A percentile compares a stretch with the other conserved stretches of the same genome.
Evolutionary conservation across 2,113 vertebrate species (phyloP).

Genomic region (Holacanthus passer): DNA sequence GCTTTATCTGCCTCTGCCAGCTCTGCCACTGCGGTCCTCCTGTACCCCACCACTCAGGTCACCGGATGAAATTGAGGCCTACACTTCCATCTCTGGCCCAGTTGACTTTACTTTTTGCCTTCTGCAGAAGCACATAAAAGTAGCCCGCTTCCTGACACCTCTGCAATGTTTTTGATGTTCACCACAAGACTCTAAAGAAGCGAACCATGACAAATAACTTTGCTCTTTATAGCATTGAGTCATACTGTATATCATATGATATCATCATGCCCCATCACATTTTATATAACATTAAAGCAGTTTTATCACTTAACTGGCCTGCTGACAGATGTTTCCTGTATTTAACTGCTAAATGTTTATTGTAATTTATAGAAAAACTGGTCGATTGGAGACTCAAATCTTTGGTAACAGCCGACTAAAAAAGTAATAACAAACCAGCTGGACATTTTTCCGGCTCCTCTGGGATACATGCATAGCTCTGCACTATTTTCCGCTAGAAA

Average conservation of each 20-base stretch:
- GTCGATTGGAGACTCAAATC: slow-evolving; percentile 34
- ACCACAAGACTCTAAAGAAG: not conserved
- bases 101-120: too few species aligned
- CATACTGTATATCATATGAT: not conserved
- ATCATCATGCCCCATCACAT: not conserved
- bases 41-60: not conserved
- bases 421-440: slow-evolving; percentile 30
- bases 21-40: not conserved
- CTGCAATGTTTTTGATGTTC: not conserved
- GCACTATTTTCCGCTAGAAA: slow-evolving; percentile 37
- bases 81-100: too few species aligned
- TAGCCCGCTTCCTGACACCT: not conserved
- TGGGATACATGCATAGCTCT: slow-evolving; percentile 9
- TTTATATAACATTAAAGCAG: slow-evolving; percentile 16
- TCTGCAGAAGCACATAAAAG: too few species aligned
- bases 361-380: slow-evolving; percentile 28
- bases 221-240: not conserved
- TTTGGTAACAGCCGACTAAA: slow-evolving; percentile 25
- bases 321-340: not conserved
- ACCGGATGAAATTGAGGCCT: not conserved
- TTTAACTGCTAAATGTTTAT: slow-evolving; percentile 16
- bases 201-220: not conserved
- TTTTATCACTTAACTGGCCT: slow-evolving; percentile 16
- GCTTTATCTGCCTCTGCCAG: not conserved
- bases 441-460: slow-evolving; percentile 46